Evolutionary conservation across 2,888 invertebrate genomes (phyloP).

Genomic region (Busseola fusca): DNA sequence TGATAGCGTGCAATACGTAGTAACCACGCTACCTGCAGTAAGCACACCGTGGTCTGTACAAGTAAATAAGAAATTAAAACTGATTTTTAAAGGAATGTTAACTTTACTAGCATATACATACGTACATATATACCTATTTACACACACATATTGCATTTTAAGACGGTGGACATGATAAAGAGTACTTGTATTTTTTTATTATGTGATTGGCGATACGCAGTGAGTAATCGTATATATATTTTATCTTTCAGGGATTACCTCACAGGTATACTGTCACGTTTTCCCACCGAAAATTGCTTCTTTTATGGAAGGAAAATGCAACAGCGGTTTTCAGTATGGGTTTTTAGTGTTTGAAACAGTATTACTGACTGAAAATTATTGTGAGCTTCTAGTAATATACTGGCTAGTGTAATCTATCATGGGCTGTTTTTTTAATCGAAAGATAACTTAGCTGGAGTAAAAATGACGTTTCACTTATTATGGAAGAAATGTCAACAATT

Average conservation of each 20-base stretch:
- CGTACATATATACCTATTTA: no score
- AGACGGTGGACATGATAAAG: no score
- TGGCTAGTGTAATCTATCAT: neutral
- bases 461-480: no score
- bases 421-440: no score
- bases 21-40: slow-evolving; percentile 8
- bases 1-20: slow-evolving; percentile 23
- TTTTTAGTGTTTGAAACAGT: neutral
- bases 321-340: neutral
- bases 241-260: neutral
- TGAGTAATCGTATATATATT: neutral
- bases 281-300: neutral
- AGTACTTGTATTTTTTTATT: no score
- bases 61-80: slow-evolving; percentile 17
- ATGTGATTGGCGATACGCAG: neutral
- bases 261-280: no score
- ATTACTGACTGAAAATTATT: neutral
- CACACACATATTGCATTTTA: no score
- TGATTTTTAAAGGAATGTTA: neutral
- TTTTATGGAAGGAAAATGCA: neutral
- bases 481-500: no score
- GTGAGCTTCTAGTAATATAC: neutral
- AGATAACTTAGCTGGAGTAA: no score
- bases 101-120: neutral
- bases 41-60: slow-evolving; percentile 20